Evolutionary conservation across 2,797 vertebrate species (phyloP).

Genomic region (Rhadinocentrus ornatus): DNA sequence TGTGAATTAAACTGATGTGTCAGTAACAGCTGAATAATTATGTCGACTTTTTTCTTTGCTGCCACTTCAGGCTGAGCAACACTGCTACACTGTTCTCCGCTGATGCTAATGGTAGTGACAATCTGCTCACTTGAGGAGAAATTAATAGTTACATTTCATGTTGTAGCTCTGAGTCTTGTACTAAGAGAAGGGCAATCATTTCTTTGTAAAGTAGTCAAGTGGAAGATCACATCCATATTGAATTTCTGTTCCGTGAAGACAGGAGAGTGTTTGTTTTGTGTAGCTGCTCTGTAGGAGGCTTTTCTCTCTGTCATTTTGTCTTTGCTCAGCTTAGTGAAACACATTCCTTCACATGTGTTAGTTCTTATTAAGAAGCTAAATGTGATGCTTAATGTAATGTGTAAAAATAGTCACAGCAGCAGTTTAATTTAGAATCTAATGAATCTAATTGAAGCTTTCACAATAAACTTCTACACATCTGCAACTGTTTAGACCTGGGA

Average conservation of each 20-base stretch:
- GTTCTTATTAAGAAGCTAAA: slow-evolving; percentile 2
- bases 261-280: slow-evolving; percentile 44
- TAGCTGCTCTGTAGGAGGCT: slow-evolving; percentile 51
- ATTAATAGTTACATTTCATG: slow-evolving; percentile 59
- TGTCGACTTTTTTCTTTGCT: slow-evolving; percentile 33
- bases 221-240: slow-evolving; percentile 66
- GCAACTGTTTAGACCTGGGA: too few relatives aligned
- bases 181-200: slow-evolving; percentile 65
- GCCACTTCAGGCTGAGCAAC: slow-evolving; percentile 45
- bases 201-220: slow-evolving; percentile 73
- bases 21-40: slow-evolving; percentile 58
- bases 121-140: slow-evolving; percentile 61
- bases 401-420: background rate
- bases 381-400: slow-evolving; percentile 5
- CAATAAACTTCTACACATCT: too few relatives aligned
- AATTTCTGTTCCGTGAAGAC: slow-evolving; percentile 51
- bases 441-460: too few relatives aligned
- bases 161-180: slow-evolving; percentile 56
- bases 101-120: slow-evolving; percentile 58
- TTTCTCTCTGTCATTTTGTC: slow-evolving; percentile 53
- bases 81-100: slow-evolving; percentile 53
- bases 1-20: slow-evolving; percentile 36
- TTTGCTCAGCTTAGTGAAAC: slow-evolving; percentile 36
- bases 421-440: slow-evolving; percentile 7
- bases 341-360: background rate